Evolutionary conservation across 2,888 invertebrate genomes (phyloP).

Genomic region (Choristoneura rosaceana): DNA sequence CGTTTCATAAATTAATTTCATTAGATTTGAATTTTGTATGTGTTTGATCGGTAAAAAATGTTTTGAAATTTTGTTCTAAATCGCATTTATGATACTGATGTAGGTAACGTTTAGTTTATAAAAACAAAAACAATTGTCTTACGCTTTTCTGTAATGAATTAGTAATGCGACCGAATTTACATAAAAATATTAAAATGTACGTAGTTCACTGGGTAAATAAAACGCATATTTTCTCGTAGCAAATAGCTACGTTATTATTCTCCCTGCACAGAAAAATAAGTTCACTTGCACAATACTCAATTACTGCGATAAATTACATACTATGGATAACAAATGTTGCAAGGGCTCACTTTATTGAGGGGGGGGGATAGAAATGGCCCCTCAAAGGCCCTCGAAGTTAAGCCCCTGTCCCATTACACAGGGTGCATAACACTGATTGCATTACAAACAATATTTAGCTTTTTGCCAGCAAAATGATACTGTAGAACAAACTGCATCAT

Average conservation of each 20-base stretch:
- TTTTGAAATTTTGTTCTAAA: too few relatives aligned
- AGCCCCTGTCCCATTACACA: slow-evolving; percentile 6
- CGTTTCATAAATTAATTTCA: too few relatives aligned
- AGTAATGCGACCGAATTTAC: too few relatives aligned
- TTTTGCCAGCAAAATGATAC: too few relatives aligned
- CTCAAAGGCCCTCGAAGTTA: slow-evolving; percentile 12
- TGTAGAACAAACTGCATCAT: too few relatives aligned
- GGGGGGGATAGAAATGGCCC: not conserved
- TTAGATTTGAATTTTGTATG: too few relatives aligned
- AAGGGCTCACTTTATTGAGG: not conserved
- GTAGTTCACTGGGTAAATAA: not conserved
- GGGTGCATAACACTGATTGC: slow-evolving; percentile 8
- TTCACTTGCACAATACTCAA: slow-evolving; percentile 15
- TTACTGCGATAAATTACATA: slow-evolving; percentile 24
- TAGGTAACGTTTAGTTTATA: too few relatives aligned
- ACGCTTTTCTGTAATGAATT: too few relatives aligned
- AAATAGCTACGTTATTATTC: slow-evolving; percentile 34
- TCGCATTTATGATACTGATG: too few relatives aligned
- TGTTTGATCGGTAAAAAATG: too few relatives aligned
- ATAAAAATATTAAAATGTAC: not conserved
- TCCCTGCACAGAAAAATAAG: slow-evolving; percentile 7
- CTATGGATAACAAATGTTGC: slow-evolving; percentile 15
- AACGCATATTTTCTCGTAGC: not conserved
- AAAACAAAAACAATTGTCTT: too few relatives aligned
- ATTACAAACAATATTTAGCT: not conserved